Evolutionary conservation across 2,797 vertebrate species (phyloP), one percentile per base, ranked within the genome.

Genomic region (Rhinophrynus dorsalis): DNA sequence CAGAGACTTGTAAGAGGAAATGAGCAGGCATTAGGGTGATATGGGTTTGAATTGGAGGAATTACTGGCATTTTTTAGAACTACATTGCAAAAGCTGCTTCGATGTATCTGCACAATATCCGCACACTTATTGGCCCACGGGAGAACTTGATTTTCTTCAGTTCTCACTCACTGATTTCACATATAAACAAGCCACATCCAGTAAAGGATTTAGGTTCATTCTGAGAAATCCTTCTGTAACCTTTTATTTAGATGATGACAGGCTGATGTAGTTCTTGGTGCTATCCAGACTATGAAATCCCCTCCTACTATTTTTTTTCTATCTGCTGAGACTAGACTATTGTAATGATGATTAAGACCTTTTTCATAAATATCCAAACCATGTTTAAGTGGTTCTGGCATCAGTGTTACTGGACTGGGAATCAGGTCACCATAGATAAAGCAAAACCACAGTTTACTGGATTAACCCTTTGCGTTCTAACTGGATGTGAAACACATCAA

Each of bases 351-450:
- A 44, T 35, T 48, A 26, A 9, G 29, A 52, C 33, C 15, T n/a
- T 15, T 24, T 38, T 40, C 42, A 59, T 59, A 59, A 50, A 23
- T 26, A 59, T 50, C 45, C 21, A 32, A 29, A 12, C 23, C 23
- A 68, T 44, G 59, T 59, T 40, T 50, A 51, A 10, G 55, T 68
- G 66, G 44, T 59, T 59, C n/a, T 23, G 33, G 18, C 20, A 24
- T 68, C 44, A 40, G 17, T 59, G 55, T 59, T 45, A 59, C 33
- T 30, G 45, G 66, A 30, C 44, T 68, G 29, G 47, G 65, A 67
- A 45, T 67, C 65, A 67, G 40, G n/a, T n/a, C n/a, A n/a, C n/a
- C n/a, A n/a, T n/a, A n/a, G n/a, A n/a, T n/a, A n/a, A n/a, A n/a
- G n/a, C n/a, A n/a, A n/a, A n/a, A n/a, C n/a, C n/a, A n/a, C n/a